Evolutionary conservation across 2,888 invertebrate species (phyloP).

Genomic region (Brenthis ino): DNA sequence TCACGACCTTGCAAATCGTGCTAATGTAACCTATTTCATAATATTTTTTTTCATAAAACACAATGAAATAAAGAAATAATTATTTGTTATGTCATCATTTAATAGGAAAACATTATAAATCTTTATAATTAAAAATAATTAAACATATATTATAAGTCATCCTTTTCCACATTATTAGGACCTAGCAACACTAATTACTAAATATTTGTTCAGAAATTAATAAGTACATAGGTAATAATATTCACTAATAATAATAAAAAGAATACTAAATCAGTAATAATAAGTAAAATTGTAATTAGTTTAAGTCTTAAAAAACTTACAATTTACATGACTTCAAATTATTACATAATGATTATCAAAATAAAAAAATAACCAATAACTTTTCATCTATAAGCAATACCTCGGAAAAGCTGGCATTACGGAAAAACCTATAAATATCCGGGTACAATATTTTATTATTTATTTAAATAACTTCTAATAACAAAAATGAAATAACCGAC

Average conservation of each 20-base stretch:
- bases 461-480: neutral
- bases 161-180: neutral
- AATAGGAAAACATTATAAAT: neutral
- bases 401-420: no score
- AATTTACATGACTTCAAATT: neutral
- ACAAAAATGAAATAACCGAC: neutral
- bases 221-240: neutral
- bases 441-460: neutral
- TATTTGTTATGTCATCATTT: constrained; percentile 18
- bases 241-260: no score
- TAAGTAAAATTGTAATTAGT: neutral
- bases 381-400: no score
- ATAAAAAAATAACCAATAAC: no score
- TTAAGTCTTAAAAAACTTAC: neutral
- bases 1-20: constrained; percentile 41
- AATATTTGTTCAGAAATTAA: constrained; percentile 23
- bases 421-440: no score
- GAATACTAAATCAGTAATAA: no score
- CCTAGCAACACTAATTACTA: constrained; percentile 28
- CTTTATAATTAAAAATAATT: neutral
- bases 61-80: neutral
- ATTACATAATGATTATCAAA: neutral
- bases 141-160: neutral
- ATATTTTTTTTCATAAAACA: neutral
- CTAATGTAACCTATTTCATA: constrained; percentile 37